phyloP scores from a whole-genome alignment of 1,140 invertebrate species.

The Grapholita molesta region DNA sequence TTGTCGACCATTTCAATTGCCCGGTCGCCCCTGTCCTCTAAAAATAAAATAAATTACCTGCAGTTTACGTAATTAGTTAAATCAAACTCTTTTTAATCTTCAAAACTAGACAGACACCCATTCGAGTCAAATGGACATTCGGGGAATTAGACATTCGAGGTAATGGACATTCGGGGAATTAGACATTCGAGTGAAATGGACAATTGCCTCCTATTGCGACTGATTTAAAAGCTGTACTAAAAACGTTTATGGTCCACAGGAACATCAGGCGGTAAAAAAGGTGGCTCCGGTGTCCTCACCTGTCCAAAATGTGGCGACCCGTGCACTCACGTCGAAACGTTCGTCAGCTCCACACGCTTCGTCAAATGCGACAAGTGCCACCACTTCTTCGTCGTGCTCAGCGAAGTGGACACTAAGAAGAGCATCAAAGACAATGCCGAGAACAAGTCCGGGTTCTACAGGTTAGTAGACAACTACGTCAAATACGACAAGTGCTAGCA shows the following conservation, averaged over 20 bases:
- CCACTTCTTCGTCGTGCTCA: constrained; percentile 98
- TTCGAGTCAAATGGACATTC: no score
- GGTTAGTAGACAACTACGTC: constrained; percentile 84
- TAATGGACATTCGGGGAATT: no score
- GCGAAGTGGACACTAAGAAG: constrained; percentile 93
- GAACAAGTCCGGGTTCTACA: constrained; percentile 80
- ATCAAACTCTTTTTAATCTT: no score
- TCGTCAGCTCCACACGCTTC: constrained; percentile 97
- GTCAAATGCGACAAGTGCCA: constrained; percentile 99
- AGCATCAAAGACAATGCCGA: constrained; percentile 88
- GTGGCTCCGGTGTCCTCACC: constrained; percentile 57
- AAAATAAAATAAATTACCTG: no score
- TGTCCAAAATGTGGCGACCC: constrained; percentile 98
- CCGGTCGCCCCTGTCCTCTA: background rate
- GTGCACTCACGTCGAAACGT: constrained; percentile 97
- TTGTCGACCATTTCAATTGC: background rate
- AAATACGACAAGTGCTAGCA: constrained; percentile 99
- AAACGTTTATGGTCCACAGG: constrained; percentile 31
- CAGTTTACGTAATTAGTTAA: no score
- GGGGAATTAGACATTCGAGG: no score
- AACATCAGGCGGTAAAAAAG: constrained; percentile 56
- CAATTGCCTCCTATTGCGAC: no score
- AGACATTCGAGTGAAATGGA: no score
- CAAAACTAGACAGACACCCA: no score
- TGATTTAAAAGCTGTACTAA: background rate